phyloP scores from a whole-genome alignment of 2,113 vertebrate genomes.

The Aptenodytes patagonicus region DNA sequence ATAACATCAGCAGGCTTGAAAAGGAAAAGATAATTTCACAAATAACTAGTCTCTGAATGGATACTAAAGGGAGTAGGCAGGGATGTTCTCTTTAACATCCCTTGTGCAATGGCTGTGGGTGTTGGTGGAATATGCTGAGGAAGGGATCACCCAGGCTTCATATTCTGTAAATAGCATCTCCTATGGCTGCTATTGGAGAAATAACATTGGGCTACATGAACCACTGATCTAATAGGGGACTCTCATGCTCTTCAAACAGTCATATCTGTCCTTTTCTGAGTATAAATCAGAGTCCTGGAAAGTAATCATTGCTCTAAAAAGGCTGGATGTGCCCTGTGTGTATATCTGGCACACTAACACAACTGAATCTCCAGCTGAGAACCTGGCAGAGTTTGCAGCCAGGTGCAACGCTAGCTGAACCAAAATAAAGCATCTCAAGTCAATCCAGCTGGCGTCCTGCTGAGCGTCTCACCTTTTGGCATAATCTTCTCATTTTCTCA shows the following conservation, averaged over 20 bases:
- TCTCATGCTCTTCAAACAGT: background rate
- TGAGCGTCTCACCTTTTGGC: conserved; percentile 1
- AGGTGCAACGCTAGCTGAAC: background rate
- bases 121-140: background rate
- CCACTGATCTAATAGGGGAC: background rate
- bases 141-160: background rate
- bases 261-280: background rate
- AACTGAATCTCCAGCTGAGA: background rate
- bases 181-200: background rate
- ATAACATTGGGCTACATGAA: background rate
- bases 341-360: background rate
- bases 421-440: background rate
- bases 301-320: background rate
- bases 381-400: background rate
- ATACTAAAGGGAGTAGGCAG: background rate
- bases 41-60: background rate
- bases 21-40: background rate
- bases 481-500: background rate
- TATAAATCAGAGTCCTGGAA: background rate
- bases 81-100: background rate
- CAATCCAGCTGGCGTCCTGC: background rate
- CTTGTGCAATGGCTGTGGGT: background rate
- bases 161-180: background rate
- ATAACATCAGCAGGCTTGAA: background rate
- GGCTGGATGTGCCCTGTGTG: background rate